Conservation (phyloP, 2,113 vertebrate species). For the Polypterus senegalus region DNA sequence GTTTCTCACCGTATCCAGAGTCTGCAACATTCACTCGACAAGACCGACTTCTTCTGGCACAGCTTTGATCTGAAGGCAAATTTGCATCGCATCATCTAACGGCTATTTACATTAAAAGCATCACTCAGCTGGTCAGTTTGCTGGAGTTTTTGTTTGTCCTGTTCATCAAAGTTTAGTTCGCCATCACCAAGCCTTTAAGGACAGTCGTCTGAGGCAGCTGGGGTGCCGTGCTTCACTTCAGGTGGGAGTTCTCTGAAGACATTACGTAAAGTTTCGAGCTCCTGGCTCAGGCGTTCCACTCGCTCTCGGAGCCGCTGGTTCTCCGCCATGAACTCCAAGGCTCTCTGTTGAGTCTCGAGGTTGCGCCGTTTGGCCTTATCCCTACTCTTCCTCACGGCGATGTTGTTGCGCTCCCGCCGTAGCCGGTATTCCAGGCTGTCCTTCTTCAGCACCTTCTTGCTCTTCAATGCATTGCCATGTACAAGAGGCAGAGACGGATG, state of each 20-base stretch:
- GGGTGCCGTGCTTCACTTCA: conserved; percentile 27
- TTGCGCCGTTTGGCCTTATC: conserved; percentile 78
- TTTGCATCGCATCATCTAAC: too few relatives aligned
- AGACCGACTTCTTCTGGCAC: too few relatives aligned
- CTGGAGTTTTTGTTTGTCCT: too few relatives aligned
- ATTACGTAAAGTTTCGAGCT: conserved; percentile 71
- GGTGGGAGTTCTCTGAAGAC: conserved; percentile 69
- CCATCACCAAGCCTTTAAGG: too few relatives aligned
- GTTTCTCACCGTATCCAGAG: too few relatives aligned
- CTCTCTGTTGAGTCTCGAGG: conserved; percentile 71
- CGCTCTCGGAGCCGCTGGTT: conserved; percentile 69
- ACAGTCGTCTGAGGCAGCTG: background rate
- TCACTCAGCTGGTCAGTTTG: too few relatives aligned
- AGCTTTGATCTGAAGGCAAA: too few relatives aligned
- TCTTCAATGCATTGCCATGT: conserved; percentile 27
- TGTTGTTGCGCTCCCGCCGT: conserved; percentile 73
- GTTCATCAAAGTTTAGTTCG: too few relatives aligned
- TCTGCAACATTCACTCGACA: too few relatives aligned
- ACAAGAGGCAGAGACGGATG: conserved; percentile 35
- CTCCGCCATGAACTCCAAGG: conserved; percentile 70
- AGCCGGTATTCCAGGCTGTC: conserved; percentile 72
- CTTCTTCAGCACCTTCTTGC: conserved; percentile 66
- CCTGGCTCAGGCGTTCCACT: conserved; percentile 69
- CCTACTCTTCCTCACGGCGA: conserved; percentile 76
- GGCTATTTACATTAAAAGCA: too few relatives aligned